Evolutionary conservation across 2,113 vertebrate species (phyloP), one percentile per base, ranked within the genome.

Genomic region (Microtus richardsoni): DNA sequence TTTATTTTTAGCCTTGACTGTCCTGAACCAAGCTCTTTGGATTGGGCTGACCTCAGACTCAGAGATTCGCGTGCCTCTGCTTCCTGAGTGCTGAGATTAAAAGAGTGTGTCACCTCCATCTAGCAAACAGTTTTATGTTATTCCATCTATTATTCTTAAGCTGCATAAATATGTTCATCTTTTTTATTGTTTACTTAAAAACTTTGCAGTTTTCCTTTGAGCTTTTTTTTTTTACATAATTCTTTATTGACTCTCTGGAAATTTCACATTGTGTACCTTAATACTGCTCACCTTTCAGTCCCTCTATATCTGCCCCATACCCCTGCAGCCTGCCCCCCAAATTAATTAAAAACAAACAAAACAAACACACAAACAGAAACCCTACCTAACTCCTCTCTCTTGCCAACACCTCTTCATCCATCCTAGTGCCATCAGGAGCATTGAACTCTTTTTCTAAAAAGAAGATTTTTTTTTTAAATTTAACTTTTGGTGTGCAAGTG

Each of bases 81-180:
- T 33, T 36, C 33, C 33, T 7, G 33, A 36, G 68, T 71, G 33
- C 33, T 71, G 7, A 16, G 7, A n/a, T 19, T 71, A n/a, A n/a
- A 70, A 16, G 68, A n/a, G 36, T n/a, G 36, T 71, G 36, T 14
- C 17, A 4, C 17, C 36, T n/a, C 36, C 36, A 71, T n/a, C 7
- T 19, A 16, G 36, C 68, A 71, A 71, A n/a, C 36, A 71, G 36
- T 71, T 71, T 71, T n/a, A n/a, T n/a, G 17, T 70, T 36, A 70
- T 21, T 71, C 26, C 73, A 44, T 62, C 21, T 74, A 39, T 92
- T 93, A 87, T 93, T 89, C 52, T 87, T 92, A 92, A 28, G 74
- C 90, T 85, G 1, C 52, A 58, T 82, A 10, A 62, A 30, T 62
- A 64, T 41, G 16, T 83, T 58, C 11, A 47, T 71, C 71, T 91